Base-by-base conservation (phyloP, 2,797 vertebrate genomes). In the Etheostoma perlongum region DNA sequence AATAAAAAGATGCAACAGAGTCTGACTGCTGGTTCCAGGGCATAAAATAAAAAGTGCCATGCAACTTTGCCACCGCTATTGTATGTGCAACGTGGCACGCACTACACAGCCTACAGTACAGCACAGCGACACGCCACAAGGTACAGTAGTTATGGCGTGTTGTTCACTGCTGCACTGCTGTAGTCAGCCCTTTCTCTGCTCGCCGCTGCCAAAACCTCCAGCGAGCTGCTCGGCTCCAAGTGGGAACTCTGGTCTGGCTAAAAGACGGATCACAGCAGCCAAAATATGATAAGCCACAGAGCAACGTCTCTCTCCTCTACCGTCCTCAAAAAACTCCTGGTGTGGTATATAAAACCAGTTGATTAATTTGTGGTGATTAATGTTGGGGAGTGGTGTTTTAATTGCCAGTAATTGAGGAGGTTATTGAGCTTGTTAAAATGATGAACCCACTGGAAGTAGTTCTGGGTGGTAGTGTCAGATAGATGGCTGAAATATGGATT, bases 171-270 rank as follows among this genome's bases (percentile, higher is more conserved):
- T 76, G 76, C 77, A 70, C 71, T 89, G 87, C 90, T 91, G 84
- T 71, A 73, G 85, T 93, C 88, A 91, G 86, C 90, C 88, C 83
- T 91, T 92, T 77, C 75, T 72, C 78, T 46, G 21, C 68, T 67
- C 40, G 25, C 54, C 0, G 69, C 64, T 81, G 90, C 85, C 89
- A 90, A 92, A 92, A 88, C 87, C 88, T 88, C 82, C 78, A 64
- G 74, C 25, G 7, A 78, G 71, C 86, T 57, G 83, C 78, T 76
- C 49, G 58, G 77, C 81, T 83, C 81, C 54, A 66, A 87, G 82
- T 51, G 79, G 84, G 78, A 87, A 71, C 76, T 21, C 75, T 70
- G 89, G 82, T 85, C 86, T 83, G 84, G 85, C 83, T 71, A 46
- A 52, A 71, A 46, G 68, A 60, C 52, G 10, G 59, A 69, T 75